Evolutionary conservation across 2,113 vertebrate genomes (phyloP), one percentile per base, ranked within the genome.

Genomic region (Neotoma lepida): DNA sequence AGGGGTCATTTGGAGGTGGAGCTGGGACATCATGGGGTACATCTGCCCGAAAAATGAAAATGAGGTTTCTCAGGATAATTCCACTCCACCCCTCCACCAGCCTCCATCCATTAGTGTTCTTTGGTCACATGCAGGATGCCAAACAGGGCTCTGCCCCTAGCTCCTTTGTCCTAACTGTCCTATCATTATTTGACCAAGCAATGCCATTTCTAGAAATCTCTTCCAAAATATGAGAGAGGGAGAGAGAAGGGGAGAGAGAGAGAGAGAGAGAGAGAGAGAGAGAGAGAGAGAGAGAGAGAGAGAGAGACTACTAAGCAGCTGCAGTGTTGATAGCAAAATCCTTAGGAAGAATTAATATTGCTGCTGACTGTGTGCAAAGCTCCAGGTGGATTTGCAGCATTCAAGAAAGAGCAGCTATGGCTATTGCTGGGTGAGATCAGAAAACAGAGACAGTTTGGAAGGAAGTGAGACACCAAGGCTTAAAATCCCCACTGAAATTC

Each of bases 111-210:
- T 1, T 63, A 20, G 54, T 2, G 7, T 58, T 4, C 82, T 76
- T 28, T 10, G 15, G 26, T 6, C 87, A 6, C 28, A 1, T 0
- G 2, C 3, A 0, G 10, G 1, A 5, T 54, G 26, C n/a, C 30
- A 18, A n/a, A 46, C 10, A 15, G 17, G 26, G 12, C 33, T 64
- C 84, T 41, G 18, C 10, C 61, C 14, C 18, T 28, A 33, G 63
- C 1, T 26, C 73, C 78, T 93, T 51, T 64, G 54, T 14, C 63
- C 64, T 77, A 17, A 54, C 15, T 71, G 12, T 9, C 33, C 13
- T 41, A 5, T 26, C 2, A 12, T 56, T 41, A 51, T 73, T 46
- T 44, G 66, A 71, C 9, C 13, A 81, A 70, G 30, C 10, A 68
- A 88, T 15, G 4, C 0, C 4, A 30, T 71, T 89, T 86, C 61